A percentile compares a stretch with the other conserved stretches of the same genome.
phyloP scores from a whole-genome alignment of 1,140 invertebrate species.

The Phortica variegata region DNA sequence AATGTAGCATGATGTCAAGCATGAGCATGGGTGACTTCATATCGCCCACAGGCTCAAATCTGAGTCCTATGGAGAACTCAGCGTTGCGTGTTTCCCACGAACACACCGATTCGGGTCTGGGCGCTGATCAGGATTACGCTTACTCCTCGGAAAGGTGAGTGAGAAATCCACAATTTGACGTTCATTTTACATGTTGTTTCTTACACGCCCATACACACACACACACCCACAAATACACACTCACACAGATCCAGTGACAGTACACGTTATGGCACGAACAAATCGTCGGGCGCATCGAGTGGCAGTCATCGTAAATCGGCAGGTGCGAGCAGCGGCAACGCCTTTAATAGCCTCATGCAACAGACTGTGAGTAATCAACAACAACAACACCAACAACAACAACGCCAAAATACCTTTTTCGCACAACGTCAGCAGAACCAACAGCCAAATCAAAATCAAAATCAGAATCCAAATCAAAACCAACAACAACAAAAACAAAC shows the following conservation, averaged over 20 bases:
- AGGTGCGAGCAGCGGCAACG: constrained; percentile 12
- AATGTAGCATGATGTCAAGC: constrained; percentile 55
- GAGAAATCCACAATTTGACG: not conserved
- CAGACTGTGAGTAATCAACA: constrained; percentile 58
- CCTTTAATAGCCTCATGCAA: constrained; percentile 55
- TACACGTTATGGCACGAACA: constrained; percentile 56
- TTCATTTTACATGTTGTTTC: not conserved
- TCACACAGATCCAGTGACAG: constrained; percentile 53
- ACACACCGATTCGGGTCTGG: constrained; percentile 68
- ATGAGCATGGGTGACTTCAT: constrained; percentile 57
- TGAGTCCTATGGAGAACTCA: constrained; percentile 56
- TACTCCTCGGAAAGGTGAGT: constrained; percentile 64
- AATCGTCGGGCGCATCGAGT: constrained; percentile 54
- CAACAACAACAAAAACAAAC: constrained; percentile 27
- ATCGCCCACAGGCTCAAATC: constrained; percentile 51
- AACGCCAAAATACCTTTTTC: constrained; percentile 37
- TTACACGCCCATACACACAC: not conserved
- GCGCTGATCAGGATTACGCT: constrained; percentile 68
- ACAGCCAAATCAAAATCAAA: constrained; percentile 26
- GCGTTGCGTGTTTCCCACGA: constrained; percentile 65
- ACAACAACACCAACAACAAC: constrained; percentile 29
- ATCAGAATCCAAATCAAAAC: constrained; percentile 43
- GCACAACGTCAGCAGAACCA: constrained; percentile 42
- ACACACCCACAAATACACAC: not conserved
- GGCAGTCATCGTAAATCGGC: constrained; percentile 52